Conservation (phyloP, 2,797 vertebrate species). For the Apogon hyalosoma region DNA sequence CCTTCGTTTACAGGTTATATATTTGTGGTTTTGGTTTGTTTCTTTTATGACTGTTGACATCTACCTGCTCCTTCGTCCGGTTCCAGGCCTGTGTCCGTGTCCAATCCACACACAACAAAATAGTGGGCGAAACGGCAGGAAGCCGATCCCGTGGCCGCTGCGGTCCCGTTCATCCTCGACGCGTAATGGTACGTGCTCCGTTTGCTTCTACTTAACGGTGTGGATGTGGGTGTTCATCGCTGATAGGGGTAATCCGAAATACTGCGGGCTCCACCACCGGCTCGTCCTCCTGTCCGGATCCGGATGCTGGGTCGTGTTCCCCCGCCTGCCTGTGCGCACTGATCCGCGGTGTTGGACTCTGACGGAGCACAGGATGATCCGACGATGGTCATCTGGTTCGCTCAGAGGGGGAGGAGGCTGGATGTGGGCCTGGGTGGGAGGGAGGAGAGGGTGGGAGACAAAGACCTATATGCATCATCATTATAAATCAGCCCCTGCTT, state of each 20-base stretch:
- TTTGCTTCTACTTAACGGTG: slow-evolving; percentile 10
- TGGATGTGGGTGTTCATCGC: slow-evolving; percentile 48
- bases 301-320: slow-evolving; percentile 5
- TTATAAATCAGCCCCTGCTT: slow-evolving; percentile 27
- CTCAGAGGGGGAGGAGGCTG: slow-evolving; percentile 58
- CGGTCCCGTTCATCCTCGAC: slow-evolving; percentile 81
- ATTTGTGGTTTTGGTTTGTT: neutral
- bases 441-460: slow-evolving; percentile 45
- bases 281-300: neutral
- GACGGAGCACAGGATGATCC: slow-evolving; percentile 53
- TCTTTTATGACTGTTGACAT: neutral
- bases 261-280: neutral
- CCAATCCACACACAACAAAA: slow-evolving; percentile 94
- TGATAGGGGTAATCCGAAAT: slow-evolving; percentile 31
- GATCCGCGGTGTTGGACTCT: slow-evolving; percentile 41
- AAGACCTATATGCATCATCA: slow-evolving; percentile 52
- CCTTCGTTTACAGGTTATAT: neutral
- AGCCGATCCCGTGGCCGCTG: slow-evolving; percentile 85
- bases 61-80: slow-evolving; percentile 94
- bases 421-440: slow-evolving; percentile 7
- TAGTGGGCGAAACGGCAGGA: slow-evolving; percentile 97
- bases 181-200: slow-evolving; percentile 42
- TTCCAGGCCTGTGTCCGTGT: slow-evolving; percentile 95
- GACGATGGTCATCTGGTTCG: slow-evolving; percentile 53
- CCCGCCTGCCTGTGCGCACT: slow-evolving; percentile 2